Conservation (phyloP, 2,797 vertebrate species). For the Fundulus diaphanus region DNA sequence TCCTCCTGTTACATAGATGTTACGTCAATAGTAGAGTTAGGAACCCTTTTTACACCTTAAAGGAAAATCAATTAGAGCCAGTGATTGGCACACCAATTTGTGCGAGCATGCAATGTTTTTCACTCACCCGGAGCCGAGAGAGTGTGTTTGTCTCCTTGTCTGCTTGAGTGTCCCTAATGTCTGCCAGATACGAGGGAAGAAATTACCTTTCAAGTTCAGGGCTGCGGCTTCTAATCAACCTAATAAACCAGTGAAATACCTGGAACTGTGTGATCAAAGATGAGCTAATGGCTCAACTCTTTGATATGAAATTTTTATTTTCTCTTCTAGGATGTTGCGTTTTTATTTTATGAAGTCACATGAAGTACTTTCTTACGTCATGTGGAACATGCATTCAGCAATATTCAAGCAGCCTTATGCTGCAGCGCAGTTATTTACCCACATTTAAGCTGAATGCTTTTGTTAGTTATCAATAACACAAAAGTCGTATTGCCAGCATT, state of each 20-base stretch:
- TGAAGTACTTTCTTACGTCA: not conserved
- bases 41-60: slow-evolving; percentile 66
- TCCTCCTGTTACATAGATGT: slow-evolving; percentile 48
- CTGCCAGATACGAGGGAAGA: slow-evolving; percentile 23
- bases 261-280: slow-evolving; percentile 13
- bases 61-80: slow-evolving; percentile 70
- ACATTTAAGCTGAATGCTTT: not conserved
- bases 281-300: slow-evolving; percentile 12
- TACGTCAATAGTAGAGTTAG: slow-evolving; percentile 53
- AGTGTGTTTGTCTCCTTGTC: slow-evolving; percentile 26
- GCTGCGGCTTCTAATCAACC: slow-evolving; percentile 12
- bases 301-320: slow-evolving; percentile 6
- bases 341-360: not conserved
- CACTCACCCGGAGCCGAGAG: slow-evolving; percentile 20
- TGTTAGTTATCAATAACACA: not conserved
- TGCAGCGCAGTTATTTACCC: not conserved
- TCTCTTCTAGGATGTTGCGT: not conserved
- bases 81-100: slow-evolving; percentile 61
- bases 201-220: slow-evolving; percentile 21
- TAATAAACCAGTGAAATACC: slow-evolving; percentile 15
- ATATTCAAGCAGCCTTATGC: not conserved
- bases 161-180: slow-evolving; percentile 22
- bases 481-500: not conserved
- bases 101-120: slow-evolving; percentile 24
- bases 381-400: not conserved